Evolutionary conservation across 2,888 invertebrate species (phyloP).

Genomic region (Pomacea canaliculata): DNA sequence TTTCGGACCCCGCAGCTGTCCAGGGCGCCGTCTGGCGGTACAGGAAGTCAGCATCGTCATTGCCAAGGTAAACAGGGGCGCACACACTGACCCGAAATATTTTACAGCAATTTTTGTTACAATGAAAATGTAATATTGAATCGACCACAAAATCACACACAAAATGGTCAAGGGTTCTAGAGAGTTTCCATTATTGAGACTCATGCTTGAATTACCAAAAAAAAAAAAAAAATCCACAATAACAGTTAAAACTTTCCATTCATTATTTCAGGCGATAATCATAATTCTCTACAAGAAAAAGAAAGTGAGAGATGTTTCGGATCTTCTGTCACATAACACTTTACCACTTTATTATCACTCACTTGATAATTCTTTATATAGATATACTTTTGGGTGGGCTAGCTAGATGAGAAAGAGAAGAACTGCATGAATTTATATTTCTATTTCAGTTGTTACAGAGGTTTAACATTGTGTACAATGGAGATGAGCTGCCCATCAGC

Average conservation of each 20-base stretch:
- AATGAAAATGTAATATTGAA: no score
- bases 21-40: conserved; percentile 70
- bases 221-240: no score
- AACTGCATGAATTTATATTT: not conserved
- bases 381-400: not conserved
- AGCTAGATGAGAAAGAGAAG: not conserved
- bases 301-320: no score
- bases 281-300: no score
- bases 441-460: conserved; percentile 18
- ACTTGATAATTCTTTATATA: not conserved
- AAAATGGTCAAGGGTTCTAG: not conserved
- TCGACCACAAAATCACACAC: no score
- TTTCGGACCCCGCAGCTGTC: conserved; percentile 57
- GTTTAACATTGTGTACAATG: conserved; percentile 10
- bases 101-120: no score
- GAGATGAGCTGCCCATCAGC: conserved; percentile 22
- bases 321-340: no score
- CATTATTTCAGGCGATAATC: no score
- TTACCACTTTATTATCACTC: no score
- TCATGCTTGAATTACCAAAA: not conserved
- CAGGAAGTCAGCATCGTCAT: conserved; percentile 76
- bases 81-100: no score
- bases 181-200: not conserved
- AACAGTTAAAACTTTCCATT: no score
- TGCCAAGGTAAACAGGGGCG: conserved; percentile 54